Conservation (phyloP, 2,113 vertebrate genomes). For the Anolis sagrei region DNA sequence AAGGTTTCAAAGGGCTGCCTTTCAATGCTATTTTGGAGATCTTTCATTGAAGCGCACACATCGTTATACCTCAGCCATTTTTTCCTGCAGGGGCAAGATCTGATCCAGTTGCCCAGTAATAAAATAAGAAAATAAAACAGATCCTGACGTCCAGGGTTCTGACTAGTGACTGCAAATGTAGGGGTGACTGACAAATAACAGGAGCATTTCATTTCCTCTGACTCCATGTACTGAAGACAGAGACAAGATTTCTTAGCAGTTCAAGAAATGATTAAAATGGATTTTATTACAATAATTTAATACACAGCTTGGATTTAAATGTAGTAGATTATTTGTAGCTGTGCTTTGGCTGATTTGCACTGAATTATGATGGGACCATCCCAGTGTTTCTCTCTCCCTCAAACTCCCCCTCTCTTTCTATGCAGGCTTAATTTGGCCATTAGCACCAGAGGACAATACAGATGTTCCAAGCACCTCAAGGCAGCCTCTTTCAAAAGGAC, state of each 20-base stretch:
- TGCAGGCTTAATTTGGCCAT: not conserved
- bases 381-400: not conserved
- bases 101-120: not conserved
- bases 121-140: too few relatives aligned
- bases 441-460: not conserved
- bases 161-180: not conserved
- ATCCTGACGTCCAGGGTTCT: not conserved
- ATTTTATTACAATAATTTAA: not conserved
- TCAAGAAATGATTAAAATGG: not conserved
- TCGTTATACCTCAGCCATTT: not conserved
- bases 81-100: not conserved
- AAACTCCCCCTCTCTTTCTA: not conserved
- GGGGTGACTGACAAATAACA: too few relatives aligned
- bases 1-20: not conserved
- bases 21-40: not conserved
- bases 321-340: not conserved
- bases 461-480: not conserved
- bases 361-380: not conserved
- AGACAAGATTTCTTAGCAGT: too few relatives aligned
- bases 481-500: not conserved
- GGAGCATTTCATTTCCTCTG: not conserved
- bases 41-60: not conserved
- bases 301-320: not conserved
- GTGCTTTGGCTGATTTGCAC: not conserved
- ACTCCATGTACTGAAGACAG: too few relatives aligned